These are phyloP conservation scores for Vanessa atalanta DNA, from an alignment of 1,140 invertebrate species.

Conservation along the genomic window DNA sequence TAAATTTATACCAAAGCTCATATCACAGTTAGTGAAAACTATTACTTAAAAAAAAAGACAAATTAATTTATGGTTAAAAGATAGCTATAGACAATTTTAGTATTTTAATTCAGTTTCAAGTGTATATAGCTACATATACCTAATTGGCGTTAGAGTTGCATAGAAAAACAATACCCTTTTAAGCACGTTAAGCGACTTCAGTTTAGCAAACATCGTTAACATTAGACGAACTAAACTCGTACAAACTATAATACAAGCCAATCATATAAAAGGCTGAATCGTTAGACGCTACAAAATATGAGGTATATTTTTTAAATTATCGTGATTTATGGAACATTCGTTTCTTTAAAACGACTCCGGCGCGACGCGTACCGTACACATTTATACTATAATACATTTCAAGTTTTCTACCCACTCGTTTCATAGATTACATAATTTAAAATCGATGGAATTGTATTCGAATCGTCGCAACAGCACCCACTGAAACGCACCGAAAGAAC, in stretches of 20 bases:
- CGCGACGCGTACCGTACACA: background rate
- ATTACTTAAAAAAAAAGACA: background rate
- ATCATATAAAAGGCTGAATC: conserved; percentile 51
- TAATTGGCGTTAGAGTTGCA: conserved; percentile 20
- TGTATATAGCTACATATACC: conserved; percentile 18
- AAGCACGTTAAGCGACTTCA: conserved; percentile 27
- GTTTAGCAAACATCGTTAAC: conserved; percentile 23
- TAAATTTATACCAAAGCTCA: conserved; percentile 3
- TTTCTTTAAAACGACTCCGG: conserved; percentile 1
- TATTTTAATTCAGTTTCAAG: conserved; percentile 3
- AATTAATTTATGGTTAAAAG: background rate
- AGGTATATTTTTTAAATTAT: conserved; percentile 53
- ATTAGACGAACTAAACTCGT: conserved; percentile 42
- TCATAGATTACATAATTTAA: background rate
- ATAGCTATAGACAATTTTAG: background rate
- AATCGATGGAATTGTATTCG: background rate
- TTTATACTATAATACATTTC: background rate
- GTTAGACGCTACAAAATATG: conserved; percentile 70
- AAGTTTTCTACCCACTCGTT: background rate
- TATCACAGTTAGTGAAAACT: conserved; percentile 12
- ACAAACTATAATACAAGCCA: conserved; percentile 50
- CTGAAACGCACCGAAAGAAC: background rate
- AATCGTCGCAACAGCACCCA: background rate
- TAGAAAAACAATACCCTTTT: conserved; percentile 14
- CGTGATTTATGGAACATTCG: conserved; percentile 15